Evolutionary conservation across 2,888 invertebrate species (phyloP).

Genomic region (Oeneis ivallda): DNA sequence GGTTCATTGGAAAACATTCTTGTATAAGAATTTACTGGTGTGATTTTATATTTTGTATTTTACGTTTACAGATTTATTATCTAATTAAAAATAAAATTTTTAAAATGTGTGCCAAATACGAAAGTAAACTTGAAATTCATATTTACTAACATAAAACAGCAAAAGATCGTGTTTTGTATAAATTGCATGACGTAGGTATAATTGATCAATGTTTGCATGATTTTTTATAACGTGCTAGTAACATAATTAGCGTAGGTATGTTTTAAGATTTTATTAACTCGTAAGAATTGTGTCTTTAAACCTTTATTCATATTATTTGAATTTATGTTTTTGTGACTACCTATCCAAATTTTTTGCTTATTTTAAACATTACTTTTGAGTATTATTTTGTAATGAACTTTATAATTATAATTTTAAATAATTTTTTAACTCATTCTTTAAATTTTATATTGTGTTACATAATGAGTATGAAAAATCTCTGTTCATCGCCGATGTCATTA

Average conservation of each 20-base stretch:
- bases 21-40: conserved; percentile 34
- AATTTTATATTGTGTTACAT: too few species aligned
- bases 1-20: background rate
- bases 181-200: conserved; percentile 6
- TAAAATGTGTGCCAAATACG: conserved; percentile 29
- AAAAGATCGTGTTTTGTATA: background rate
- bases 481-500: too few species aligned
- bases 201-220: conserved; percentile 15
- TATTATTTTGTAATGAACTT: too few species aligned
- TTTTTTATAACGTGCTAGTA: background rate
- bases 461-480: too few species aligned
- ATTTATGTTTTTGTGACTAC: background rate
- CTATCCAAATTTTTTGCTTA: background rate
- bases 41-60: conserved; percentile 47
- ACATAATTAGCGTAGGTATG: background rate
- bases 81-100: conserved; percentile 17
- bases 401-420: too few species aligned
- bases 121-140: background rate
- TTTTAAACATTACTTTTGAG: too few species aligned
- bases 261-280: conserved; percentile 12
- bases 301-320: background rate
- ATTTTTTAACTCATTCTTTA: too few species aligned
- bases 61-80: conserved; percentile 17
- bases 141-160: background rate
- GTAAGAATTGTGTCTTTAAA: conserved; percentile 8